Evolutionary conservation across 2,113 vertebrate genomes (phyloP).

Genomic region (Sinocyclocheilus maitianheensis): DNA sequence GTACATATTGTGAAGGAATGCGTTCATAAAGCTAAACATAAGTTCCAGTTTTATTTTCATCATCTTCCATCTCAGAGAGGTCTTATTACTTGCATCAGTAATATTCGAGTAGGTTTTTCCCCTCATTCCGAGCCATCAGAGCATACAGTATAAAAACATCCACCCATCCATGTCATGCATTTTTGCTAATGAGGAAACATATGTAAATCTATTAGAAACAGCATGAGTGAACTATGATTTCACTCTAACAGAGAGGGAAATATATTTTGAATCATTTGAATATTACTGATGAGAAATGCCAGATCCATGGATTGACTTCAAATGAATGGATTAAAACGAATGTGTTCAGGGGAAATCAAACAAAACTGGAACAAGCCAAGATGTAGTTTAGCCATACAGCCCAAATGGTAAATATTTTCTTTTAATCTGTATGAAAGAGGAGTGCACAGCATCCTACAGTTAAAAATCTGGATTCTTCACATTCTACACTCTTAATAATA

Average conservation of each 20-base stretch:
- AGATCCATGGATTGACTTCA: conserved; percentile 18
- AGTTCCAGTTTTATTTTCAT: conserved; percentile 5
- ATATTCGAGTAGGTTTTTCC: background rate
- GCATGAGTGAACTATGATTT: background rate
- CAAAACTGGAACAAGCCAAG: conserved; percentile 67
- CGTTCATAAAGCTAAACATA: conserved; percentile 1
- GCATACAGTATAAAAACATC: background rate
- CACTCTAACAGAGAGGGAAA: background rate
- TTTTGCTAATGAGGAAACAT: conserved; percentile 24
- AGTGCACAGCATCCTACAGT: background rate
- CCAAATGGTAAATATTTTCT: conserved; percentile 31
- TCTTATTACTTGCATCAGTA: conserved; percentile 19
- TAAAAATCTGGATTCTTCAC: background rate
- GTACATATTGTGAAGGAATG: background rate
- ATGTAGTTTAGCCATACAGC: conserved; percentile 53
- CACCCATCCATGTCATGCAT: background rate
- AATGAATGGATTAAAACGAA: conserved; percentile 46
- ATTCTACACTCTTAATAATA: too few species aligned
- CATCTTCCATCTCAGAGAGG: background rate
- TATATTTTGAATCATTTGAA: conserved; percentile 27
- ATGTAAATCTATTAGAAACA: conserved; percentile 30
- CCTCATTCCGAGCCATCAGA: background rate
- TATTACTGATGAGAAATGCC: conserved; percentile 38
- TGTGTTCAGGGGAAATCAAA: conserved; percentile 56
- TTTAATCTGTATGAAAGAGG: conserved; percentile 8